Percentiles rank a stretch among this genome's conserved stretches.
Conservation (phyloP, 2,797 vertebrate genomes). For the Mus minutoides region DNA sequence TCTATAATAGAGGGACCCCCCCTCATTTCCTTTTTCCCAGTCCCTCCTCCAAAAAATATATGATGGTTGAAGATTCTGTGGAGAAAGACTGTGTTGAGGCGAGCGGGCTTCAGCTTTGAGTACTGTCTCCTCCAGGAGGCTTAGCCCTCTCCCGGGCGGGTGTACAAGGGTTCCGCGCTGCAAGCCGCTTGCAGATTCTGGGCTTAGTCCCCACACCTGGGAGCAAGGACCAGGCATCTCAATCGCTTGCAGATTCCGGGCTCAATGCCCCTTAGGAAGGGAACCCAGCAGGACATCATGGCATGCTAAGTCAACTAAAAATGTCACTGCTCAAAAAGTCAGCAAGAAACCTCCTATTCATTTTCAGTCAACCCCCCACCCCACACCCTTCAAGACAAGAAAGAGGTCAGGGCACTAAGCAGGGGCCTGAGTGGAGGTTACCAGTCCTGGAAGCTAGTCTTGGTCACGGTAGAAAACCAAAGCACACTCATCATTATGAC, state of each 20-base stretch:
- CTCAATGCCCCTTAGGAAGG: no score
- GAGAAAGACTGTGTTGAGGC: not conserved
- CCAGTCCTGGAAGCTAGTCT: not conserved
- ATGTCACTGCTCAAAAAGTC: not conserved
- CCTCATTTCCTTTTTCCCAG: not conserved
- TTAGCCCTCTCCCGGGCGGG: not conserved
- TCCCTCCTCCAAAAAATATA: not conserved
- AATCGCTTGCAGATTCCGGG: no score
- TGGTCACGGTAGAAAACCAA: not conserved
- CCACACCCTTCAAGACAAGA: not conserved
- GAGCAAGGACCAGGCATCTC: no score
- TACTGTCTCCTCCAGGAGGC: not conserved
- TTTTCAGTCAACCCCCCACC: no score
- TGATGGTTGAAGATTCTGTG: not conserved
- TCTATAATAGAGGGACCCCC: not conserved
- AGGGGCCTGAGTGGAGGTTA: accelerated
- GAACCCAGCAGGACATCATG: no score
- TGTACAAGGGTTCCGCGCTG: not conserved
- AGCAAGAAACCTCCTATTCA: no score
- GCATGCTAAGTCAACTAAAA: not conserved
- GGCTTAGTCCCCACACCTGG: no score
- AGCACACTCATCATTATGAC: not conserved
- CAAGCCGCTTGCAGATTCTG: not conserved
- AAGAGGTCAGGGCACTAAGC: not conserved
- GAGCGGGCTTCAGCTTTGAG: not conserved